Evolutionary conservation across 1,140 invertebrate species (phyloP).

Genomic region (Cyphomyrmex costatus): DNA sequence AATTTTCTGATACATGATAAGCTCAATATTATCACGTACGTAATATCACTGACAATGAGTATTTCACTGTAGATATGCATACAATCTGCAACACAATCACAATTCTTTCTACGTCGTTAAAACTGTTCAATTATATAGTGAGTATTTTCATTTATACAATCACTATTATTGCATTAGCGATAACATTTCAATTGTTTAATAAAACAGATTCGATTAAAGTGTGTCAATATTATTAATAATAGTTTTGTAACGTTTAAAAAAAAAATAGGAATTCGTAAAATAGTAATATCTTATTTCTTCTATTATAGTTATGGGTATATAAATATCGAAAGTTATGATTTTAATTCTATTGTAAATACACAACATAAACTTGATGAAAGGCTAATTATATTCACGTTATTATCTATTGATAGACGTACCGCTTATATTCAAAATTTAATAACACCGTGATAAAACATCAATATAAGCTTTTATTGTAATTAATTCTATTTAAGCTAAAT

Average conservation of each 20-base stretch:
- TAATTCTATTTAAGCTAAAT: too few species aligned
- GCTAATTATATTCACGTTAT: neutral
- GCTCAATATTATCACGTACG: neutral
- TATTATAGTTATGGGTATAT: neutral
- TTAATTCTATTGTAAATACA: neutral
- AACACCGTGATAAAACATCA: too few species aligned
- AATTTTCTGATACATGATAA: neutral
- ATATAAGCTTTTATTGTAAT: too few species aligned
- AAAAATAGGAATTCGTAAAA: neutral
- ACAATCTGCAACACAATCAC: constrained; percentile 26
- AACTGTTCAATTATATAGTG: neutral
- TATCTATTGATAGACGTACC: neutral
- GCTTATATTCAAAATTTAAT: too few species aligned
- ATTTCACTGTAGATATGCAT: constrained; percentile 11
- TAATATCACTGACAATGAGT: neutral
- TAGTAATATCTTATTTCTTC: neutral
- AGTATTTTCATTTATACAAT: constrained; percentile 34
- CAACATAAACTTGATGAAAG: neutral
- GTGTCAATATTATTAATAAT: neutral
- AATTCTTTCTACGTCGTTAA: constrained; percentile 30
- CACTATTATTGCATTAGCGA: constrained; percentile 58
- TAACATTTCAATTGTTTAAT: constrained; percentile 20
- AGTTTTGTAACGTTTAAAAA: neutral
- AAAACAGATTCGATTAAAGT: constrained; percentile 33
- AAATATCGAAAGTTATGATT: neutral